These are phyloP conservation scores for Liodrosophila aerea DNA, from an alignment of 2,888 invertebrate species.

Conservation along the genomic window DNA sequence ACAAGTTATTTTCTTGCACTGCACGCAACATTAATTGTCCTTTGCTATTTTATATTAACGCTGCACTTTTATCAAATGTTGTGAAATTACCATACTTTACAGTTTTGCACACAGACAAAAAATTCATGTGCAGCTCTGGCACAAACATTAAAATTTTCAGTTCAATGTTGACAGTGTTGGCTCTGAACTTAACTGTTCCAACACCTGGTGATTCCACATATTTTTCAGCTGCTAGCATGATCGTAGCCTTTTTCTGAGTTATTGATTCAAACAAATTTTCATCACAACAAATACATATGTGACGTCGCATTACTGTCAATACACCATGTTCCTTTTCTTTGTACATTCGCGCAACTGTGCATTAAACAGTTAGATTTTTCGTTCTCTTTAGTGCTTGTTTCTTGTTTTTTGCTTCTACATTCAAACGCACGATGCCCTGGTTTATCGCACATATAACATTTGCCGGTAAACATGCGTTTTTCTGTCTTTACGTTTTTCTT, in stretches of 20 bases:
- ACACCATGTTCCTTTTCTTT: not conserved
- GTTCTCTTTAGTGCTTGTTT: not conserved
- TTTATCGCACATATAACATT: not conserved
- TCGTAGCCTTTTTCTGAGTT: not conserved
- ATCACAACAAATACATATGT: not conserved
- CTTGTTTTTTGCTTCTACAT: not conserved
- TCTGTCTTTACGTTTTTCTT: too few relatives aligned
- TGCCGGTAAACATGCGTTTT: not conserved
- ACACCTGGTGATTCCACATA: not conserved
- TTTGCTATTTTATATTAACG: not conserved
- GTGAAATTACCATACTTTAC: not conserved
- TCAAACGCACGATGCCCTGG: conserved; percentile 1
- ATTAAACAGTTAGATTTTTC: not conserved
- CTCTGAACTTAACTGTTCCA: not conserved
- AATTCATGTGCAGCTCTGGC: conserved; percentile 1
- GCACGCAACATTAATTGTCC: not conserved
- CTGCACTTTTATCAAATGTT: not conserved
- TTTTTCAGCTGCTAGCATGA: conserved; percentile 4
- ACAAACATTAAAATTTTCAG: not conserved
- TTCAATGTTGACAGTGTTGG: not conserved
- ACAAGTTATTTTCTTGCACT: conserved; percentile 4
- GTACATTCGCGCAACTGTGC: not conserved
- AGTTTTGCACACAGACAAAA: not conserved
- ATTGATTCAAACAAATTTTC: not conserved
- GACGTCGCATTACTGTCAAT: conserved; percentile 1